These are phyloP conservation scores for Chaitophorus viminalis DNA, from an alignment of 2,888 invertebrate genomes.

Conservation along the genomic window DNA sequence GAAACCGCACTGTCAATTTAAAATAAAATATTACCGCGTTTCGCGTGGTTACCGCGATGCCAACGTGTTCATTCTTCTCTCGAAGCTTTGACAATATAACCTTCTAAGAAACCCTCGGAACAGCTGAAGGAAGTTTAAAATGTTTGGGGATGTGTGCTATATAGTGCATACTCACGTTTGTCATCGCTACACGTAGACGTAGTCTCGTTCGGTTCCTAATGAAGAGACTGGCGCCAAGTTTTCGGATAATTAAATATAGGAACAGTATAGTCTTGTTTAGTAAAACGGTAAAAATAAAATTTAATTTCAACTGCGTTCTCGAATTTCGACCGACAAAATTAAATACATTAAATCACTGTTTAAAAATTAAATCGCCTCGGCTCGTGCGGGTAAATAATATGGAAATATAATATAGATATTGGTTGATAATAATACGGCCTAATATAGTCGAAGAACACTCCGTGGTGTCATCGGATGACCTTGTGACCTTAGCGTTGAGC, in stretches of 20 bases:
- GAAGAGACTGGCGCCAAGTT: constrained; percentile 57
- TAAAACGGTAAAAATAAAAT: constrained; percentile 11
- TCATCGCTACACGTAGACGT: constrained; percentile 15
- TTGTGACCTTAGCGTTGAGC: no score
- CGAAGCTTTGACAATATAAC: background rate
- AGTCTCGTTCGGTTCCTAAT: constrained; percentile 35
- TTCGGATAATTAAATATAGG: constrained; percentile 36
- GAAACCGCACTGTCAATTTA: background rate
- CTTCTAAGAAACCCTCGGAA: constrained; percentile 1
- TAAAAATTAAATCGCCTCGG: no score
- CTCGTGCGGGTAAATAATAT: no score
- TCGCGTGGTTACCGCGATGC: background rate
- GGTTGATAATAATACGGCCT: no score
- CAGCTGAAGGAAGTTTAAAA: constrained; percentile 56
- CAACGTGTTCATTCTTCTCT: background rate
- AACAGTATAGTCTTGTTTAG: background rate
- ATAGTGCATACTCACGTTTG: background rate
- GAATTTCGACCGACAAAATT: background rate
- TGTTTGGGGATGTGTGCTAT: background rate
- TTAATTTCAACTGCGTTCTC: constrained; percentile 6
- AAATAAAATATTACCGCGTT: background rate
- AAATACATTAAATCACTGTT: no score
- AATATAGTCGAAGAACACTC: no score
- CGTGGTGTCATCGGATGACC: no score
- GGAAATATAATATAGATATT: no score